A percentile compares a stretch with the other conserved stretches of the same genome.
These are phyloP conservation scores for Drosophila tripunctata DNA, from an alignment of 2,888 invertebrate species.

Conservation along the genomic window DNA sequence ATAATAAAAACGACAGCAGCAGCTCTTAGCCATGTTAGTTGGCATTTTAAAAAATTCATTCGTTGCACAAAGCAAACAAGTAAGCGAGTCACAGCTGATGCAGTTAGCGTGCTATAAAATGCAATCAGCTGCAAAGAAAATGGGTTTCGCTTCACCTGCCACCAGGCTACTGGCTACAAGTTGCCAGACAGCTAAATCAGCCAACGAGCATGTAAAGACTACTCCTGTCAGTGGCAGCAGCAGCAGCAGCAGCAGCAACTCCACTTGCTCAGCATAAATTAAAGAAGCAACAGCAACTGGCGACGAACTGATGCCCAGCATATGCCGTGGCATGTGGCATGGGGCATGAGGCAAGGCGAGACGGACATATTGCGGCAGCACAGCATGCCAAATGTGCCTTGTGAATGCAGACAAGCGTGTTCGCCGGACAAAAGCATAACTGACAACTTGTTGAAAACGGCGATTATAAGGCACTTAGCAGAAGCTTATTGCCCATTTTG, in stretches of 20 bases:
- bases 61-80: slow-evolving; percentile 55
- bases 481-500: slow-evolving; percentile 23
- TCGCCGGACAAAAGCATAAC: slow-evolving; percentile 24
- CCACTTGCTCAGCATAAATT: slow-evolving; percentile 70
- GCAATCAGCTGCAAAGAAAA: slow-evolving; percentile 79
- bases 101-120: slow-evolving; percentile 70
- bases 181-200: slow-evolving; percentile 2
- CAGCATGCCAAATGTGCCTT: slow-evolving; percentile 38
- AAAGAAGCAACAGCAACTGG: slow-evolving; percentile 32
- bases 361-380: slow-evolving; percentile 37
- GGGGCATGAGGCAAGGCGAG: background rate
- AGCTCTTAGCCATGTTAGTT: slow-evolving; percentile 18
- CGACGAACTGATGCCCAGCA: slow-evolving; percentile 20
- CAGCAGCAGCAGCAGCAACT: slow-evolving; percentile 3
- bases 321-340: slow-evolving; percentile 16
- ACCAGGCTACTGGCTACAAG: slow-evolving; percentile 18
- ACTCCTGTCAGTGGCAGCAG: background rate
- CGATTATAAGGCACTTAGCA: slow-evolving; percentile 44
- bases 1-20: background rate
- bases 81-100: background rate
- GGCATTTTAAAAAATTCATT: slow-evolving; percentile 49
- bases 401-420: slow-evolving; percentile 41
- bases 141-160: slow-evolving; percentile 74
- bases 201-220: slow-evolving; percentile 3
- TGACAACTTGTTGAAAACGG: slow-evolving; percentile 54